A percentile compares a stretch with the other conserved stretches of the same genome.
phyloP scores from a whole-genome alignment of 2,797 vertebrate genomes.

The Cetoscarus ocellatus region DNA sequence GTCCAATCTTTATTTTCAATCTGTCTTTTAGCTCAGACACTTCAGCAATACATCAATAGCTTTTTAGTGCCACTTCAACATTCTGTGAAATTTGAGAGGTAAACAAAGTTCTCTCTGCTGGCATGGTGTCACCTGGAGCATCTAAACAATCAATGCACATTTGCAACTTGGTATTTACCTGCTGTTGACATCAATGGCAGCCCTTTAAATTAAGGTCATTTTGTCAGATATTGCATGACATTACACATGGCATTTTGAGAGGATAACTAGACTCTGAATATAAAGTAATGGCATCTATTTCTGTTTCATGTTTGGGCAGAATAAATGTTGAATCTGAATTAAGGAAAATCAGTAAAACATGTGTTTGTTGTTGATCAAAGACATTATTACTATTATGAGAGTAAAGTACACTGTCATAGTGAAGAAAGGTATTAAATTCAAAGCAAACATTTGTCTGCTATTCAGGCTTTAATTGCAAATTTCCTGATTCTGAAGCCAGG shows the following conservation, averaged over 20 bases:
- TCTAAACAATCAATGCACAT: conserved; percentile 91
- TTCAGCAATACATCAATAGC: conserved; percentile 70
- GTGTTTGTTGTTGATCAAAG: not conserved
- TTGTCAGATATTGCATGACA: conserved; percentile 86
- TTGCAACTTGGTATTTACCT: conserved; percentile 91
- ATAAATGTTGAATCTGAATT: too few species aligned
- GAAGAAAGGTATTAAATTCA: conserved; percentile 8
- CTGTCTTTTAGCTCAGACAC: conserved; percentile 41
- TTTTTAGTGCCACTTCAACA: conserved; percentile 82
- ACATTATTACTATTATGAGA: not conserved
- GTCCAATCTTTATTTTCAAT: conserved; percentile 13
- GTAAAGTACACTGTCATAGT: not conserved
- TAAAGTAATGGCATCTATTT: conserved; percentile 63
- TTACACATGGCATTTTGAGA: conserved; percentile 80
- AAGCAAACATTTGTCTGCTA: conserved; percentile 16
- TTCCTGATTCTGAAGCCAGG: conserved; percentile 64
- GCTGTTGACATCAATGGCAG: conserved; percentile 86
- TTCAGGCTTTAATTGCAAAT: conserved; percentile 47
- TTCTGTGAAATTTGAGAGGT: conserved; percentile 88
- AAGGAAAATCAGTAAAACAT: not conserved
- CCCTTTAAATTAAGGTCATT: conserved; percentile 87
- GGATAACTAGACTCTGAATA: conserved; percentile 76
- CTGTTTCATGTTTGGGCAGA: conserved; percentile 7
- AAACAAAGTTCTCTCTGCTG: conserved; percentile 86
- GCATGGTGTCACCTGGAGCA: conserved; percentile 83